phyloP scores from a whole-genome alignment of 2,113 vertebrate genomes.

The Zosterops pallidus region DNA sequence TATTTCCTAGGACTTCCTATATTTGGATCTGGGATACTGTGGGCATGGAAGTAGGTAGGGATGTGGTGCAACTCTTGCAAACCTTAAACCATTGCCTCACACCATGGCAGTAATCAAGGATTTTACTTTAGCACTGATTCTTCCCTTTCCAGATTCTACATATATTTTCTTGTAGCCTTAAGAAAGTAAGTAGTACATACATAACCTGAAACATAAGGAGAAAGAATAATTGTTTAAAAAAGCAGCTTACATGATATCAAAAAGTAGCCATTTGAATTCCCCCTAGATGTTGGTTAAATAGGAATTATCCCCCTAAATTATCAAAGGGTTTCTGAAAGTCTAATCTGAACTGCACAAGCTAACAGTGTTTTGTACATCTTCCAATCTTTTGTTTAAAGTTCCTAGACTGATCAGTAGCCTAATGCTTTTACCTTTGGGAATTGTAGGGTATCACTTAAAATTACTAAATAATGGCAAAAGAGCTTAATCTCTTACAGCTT shows the following conservation, averaged over 20 bases:
- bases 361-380: neutral
- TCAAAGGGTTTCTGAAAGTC: neutral
- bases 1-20: neutral
- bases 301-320: neutral
- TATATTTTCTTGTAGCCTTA: neutral
- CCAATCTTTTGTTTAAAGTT: neutral
- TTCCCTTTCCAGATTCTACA: neutral
- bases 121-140: neutral
- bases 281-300: neutral
- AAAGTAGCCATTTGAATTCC: neutral
- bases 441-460: neutral
- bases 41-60: rapidly evolving
- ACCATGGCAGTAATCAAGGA: neutral
- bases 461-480: slow-evolving; percentile 14
- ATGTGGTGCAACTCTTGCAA: neutral
- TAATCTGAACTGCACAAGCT: neutral
- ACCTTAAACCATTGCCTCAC: neutral
- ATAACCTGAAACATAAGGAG: neutral
- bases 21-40: neutral
- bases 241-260: neutral
- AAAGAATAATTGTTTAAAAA: neutral
- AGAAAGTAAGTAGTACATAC: neutral
- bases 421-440: slow-evolving; percentile 16
- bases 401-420: neutral
- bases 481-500: slow-evolving; percentile 41